phyloP scores from a whole-genome alignment of 2,113 vertebrate species.

The Mastomys coucha region DNA sequence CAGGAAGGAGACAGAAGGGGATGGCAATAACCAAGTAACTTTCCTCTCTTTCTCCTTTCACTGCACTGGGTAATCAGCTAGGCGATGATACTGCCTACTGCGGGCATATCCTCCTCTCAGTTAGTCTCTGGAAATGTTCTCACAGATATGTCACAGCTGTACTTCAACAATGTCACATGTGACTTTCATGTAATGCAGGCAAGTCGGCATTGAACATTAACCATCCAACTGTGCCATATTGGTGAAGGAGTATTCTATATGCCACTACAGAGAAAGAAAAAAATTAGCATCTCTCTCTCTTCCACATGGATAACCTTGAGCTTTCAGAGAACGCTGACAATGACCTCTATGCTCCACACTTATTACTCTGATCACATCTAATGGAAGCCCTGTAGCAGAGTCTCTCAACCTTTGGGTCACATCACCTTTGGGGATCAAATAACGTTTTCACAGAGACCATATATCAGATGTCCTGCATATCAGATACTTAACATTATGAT shows the following conservation, averaged over 20 bases:
- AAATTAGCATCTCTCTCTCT: background rate
- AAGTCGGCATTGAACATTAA: background rate
- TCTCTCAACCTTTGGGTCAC: background rate
- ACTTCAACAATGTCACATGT: background rate
- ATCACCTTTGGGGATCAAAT: background rate
- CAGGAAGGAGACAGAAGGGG: background rate
- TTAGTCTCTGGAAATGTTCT: background rate
- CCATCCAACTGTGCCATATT: background rate
- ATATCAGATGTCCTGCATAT: background rate
- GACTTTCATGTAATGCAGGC: background rate
- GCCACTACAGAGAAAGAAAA: background rate
- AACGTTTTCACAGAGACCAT: background rate
- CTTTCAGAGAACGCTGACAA: background rate
- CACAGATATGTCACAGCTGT: background rate
- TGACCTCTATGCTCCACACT: fast-evolving
- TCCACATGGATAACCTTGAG: background rate
- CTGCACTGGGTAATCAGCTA: background rate
- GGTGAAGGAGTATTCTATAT: background rate
- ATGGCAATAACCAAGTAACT: background rate
- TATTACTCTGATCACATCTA: background rate
- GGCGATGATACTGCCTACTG: background rate
- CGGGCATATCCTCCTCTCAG: background rate
- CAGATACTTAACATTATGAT: background rate
- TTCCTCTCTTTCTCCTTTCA: background rate
- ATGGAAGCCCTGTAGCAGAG: background rate